Base-by-base conservation (phyloP, 2,888 invertebrate genomes). In the Terebella lapidaria region DNA sequence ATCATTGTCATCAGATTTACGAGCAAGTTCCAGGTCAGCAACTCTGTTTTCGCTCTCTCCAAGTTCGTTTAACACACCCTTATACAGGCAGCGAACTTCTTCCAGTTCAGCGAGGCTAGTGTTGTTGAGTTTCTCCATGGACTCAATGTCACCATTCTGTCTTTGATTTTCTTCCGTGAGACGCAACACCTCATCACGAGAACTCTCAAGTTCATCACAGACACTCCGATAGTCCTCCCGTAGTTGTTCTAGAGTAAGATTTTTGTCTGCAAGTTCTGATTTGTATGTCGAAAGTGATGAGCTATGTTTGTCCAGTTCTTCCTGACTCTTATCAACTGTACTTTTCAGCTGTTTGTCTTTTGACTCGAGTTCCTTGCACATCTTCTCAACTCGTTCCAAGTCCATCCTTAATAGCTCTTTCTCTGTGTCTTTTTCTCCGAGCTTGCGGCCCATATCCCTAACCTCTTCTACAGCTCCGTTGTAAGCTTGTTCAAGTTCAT, bases 361-460 rank as follows among this genome's bases (percentile, higher is more conserved):
- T 3, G 52, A 24, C 10, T 46, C 30, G 28, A 60, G 20, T 10
- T 53, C 47, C 20, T n/a, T 28, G 27, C 30, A 5, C n/a, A 42
- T 27, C 15, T 26, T 42, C 28, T 57, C 52, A 25, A 57, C 53
- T n/a, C 54, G 54, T 29, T 58, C 56, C 0, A 60, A 27, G 24
- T 56, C 56, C 18, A 22, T 26, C 15, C 25, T 15, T 0, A 60
- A 52, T 1, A 57, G 26, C 5, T 15, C 1, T 20, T 57, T 60
- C 22, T 57, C 30, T 15, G 56, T 57, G 15, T 60, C 52, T 3
- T 25, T n/a, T 42, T 59, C 59, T 18, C 42, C n/a, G 42, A 35
- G 42, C 42, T 35, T 10, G 10, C n/a, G 10, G 66, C 5, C 68
- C 63, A 27, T 63, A 61, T 46, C 71, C 73, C 47, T 74, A 72